These are phyloP conservation scores for Porites australiensis DNA, from an alignment of 64 coral and sea anemone species.

Conservation along the genomic window DNA sequence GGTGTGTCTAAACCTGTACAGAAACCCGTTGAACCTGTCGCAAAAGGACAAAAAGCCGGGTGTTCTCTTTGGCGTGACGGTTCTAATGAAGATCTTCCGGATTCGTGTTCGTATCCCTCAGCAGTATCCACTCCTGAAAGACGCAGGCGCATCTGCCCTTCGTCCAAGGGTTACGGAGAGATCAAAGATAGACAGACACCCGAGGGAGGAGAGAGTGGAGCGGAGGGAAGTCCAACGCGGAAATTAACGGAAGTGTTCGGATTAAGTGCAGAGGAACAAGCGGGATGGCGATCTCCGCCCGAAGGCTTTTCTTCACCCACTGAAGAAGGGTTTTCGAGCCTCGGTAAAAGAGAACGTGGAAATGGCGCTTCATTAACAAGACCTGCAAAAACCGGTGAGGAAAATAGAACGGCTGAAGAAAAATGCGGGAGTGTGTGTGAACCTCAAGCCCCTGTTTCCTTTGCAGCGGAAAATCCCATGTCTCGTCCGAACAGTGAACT, in stretches of 20 bases:
- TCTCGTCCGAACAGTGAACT: slow-evolving; percentile 24
- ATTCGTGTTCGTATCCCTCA: slow-evolving; percentile 20
- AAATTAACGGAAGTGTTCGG: slow-evolving; percentile 46
- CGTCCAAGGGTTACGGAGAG: slow-evolving; percentile 4
- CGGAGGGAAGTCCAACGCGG: slow-evolving; percentile 31
- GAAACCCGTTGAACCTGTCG: not conserved
- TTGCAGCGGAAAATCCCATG: slow-evolving; percentile 19
- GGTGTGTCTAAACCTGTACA: not conserved
- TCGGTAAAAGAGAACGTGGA: slow-evolving; percentile 29
- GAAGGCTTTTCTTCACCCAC: slow-evolving; percentile 35
- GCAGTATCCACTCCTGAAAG: slow-evolving; percentile 38
- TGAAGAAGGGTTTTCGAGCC: not conserved
- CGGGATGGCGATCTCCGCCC: slow-evolving; percentile 21
- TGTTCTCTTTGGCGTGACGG: not conserved
- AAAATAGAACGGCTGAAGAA: not conserved
- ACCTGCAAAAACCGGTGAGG: not conserved
- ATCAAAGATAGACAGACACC: slow-evolving; percentile 16
- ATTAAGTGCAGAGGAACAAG: slow-evolving; percentile 27
- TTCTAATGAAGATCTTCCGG: slow-evolving; percentile 26
- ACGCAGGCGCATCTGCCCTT: slow-evolving; percentile 29
- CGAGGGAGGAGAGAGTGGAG: not conserved
- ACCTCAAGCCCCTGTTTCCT: not conserved
- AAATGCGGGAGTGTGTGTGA: not conserved
- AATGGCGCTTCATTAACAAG: slow-evolving; percentile 22
- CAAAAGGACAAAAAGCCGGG: not conserved